Percentiles rank a stretch among this genome's conserved stretches.
phyloP scores from a whole-genome alignment of 2,888 invertebrate genomes.

The Trypoxylon attenuatum region DNA sequence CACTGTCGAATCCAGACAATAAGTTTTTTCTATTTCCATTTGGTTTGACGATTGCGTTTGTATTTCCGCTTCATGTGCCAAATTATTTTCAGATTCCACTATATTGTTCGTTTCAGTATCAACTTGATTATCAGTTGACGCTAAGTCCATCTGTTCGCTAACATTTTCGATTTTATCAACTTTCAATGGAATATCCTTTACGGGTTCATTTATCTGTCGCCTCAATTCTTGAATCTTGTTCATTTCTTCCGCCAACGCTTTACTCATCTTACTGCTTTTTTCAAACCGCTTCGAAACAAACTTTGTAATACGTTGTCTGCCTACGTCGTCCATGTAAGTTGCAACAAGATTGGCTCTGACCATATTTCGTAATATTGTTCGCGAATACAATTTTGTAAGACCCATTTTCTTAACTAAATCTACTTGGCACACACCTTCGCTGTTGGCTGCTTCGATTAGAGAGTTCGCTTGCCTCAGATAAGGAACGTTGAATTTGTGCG shows the following conservation, averaged over 20 bases:
- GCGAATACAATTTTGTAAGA: conserved; percentile 73
- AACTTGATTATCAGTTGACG: too few relatives aligned
- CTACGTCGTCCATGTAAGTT: conserved; percentile 76
- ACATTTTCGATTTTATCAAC: conserved; percentile 26
- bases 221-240: conserved; percentile 67
- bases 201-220: conserved; percentile 39
- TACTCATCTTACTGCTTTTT: conserved; percentile 61
- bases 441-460: conserved; percentile 75
- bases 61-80: background rate
- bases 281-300: conserved; percentile 72
- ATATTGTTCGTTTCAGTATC: background rate
- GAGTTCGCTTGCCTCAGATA: conserved; percentile 76
- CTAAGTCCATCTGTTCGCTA: background rate
- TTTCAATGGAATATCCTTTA: too few relatives aligned
- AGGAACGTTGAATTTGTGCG: conserved; percentile 64
- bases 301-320: conserved; percentile 77
- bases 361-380: conserved; percentile 75
- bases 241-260: conserved; percentile 66
- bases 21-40: too few relatives aligned
- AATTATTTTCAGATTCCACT: background rate
- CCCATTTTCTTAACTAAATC: conserved; percentile 72
- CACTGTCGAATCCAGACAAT: conserved; percentile 19
- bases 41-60: too few relatives aligned
- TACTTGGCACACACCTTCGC: conserved; percentile 76
- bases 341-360: conserved; percentile 73